Percentiles rank a stretch among this genome's conserved stretches.
Conservation (phyloP, 2,888 invertebrate species). For the Trissolcus japonicus region DNA sequence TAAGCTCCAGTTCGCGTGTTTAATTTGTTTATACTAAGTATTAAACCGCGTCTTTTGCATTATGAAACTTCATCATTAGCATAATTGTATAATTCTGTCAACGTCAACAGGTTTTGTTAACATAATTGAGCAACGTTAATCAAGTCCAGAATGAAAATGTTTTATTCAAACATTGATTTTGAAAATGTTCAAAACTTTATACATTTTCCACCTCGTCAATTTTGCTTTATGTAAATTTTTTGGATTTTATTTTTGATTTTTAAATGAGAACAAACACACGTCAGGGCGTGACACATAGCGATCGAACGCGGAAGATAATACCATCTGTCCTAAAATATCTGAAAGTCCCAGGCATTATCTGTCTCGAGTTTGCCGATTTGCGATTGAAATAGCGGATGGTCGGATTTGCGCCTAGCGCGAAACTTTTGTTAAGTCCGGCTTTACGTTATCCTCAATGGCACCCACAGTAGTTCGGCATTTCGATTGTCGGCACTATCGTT, state of each 20-base stretch:
- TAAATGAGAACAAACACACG: too few relatives aligned
- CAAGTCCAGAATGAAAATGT: slow-evolving; percentile 4
- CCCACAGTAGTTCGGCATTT: slow-evolving; percentile 48
- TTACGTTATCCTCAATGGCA: slow-evolving; percentile 57
- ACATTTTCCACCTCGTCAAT: too few relatives aligned
- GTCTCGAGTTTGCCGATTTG: slow-evolving; percentile 58
- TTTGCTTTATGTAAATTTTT: too few relatives aligned
- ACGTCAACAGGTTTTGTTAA: slow-evolving; percentile 28
- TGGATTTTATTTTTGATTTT: too few relatives aligned
- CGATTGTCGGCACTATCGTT: slow-evolving; percentile 58
- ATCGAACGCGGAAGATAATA: slow-evolving; percentile 29
- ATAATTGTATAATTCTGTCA: slow-evolving; percentile 27
- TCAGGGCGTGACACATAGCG: too few relatives aligned
- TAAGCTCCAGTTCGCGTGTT: slow-evolving; percentile 21
- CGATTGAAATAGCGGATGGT: slow-evolving; percentile 59
- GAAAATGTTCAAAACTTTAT: too few relatives aligned
- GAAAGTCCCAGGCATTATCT: slow-evolving; percentile 54
- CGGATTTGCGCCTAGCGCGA: slow-evolving; percentile 57
- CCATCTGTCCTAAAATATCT: slow-evolving; percentile 45
- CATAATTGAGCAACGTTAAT: slow-evolving; percentile 7
- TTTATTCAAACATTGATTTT: neutral
- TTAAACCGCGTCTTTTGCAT: slow-evolving; percentile 34
- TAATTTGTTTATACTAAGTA: slow-evolving; percentile 32
- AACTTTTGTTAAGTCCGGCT: slow-evolving; percentile 59
- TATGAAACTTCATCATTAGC: slow-evolving; percentile 38